phyloP scores from a whole-genome alignment of 1,140 invertebrate species.

The Philotrypesis tridentata region DNA sequence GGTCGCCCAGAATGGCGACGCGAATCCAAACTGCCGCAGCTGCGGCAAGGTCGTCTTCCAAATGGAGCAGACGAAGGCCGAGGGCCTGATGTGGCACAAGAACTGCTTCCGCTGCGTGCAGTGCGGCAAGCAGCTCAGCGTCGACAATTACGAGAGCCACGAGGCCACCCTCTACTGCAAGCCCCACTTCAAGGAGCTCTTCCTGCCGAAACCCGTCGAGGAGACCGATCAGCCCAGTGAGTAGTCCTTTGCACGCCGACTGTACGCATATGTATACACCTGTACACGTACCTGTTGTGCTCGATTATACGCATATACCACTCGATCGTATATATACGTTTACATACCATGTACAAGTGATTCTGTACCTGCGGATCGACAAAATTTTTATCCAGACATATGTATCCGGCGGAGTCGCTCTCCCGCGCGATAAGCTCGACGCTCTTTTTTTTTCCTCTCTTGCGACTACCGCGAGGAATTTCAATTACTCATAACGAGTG shows the following conservation, averaged over 20 bases:
- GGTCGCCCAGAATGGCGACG: constrained; percentile 71
- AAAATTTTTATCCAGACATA: too few relatives aligned
- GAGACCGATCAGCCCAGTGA: constrained; percentile 81
- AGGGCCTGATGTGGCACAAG: constrained; percentile 90
- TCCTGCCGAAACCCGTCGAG: constrained; percentile 92
- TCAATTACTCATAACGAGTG: background rate
- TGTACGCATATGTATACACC: too few relatives aligned
- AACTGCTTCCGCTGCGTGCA: constrained; percentile 92
- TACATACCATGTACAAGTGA: too few relatives aligned
- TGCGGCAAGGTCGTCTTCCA: constrained; percentile 93
- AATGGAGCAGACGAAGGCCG: constrained; percentile 94
- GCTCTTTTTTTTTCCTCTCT: background rate
- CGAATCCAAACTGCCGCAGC: constrained; percentile 80
- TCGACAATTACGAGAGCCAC: constrained; percentile 92
- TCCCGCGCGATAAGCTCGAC: too few relatives aligned
- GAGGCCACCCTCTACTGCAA: constrained; percentile 92
- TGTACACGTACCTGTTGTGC: too few relatives aligned
- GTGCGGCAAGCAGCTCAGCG: constrained; percentile 90
- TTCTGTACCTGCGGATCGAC: too few relatives aligned
- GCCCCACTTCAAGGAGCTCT: constrained; percentile 93
- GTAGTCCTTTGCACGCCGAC: too few relatives aligned
- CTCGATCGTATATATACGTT: too few relatives aligned
- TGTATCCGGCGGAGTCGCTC: too few relatives aligned
- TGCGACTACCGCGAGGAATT: background rate
- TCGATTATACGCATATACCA: too few relatives aligned